Conservation (phyloP, 2,113 vertebrate species). For the Trachemys scripta region DNA sequence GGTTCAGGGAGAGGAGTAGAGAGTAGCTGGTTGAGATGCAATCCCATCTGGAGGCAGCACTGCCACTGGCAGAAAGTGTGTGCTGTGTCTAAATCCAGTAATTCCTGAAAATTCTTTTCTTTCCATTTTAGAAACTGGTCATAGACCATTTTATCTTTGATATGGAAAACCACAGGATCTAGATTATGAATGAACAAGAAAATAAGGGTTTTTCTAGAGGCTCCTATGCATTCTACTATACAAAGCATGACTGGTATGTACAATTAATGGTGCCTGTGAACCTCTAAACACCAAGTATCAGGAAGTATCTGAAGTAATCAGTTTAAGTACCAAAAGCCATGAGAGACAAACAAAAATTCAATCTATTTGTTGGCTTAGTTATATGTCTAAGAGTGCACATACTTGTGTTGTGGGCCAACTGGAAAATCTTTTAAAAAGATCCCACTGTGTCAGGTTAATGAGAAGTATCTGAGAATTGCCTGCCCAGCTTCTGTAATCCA, state of each 20-base stretch:
- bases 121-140: constrained; percentile 74
- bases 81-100: constrained; percentile 82
- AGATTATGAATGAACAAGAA: constrained; percentile 9
- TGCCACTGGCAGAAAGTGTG: constrained; percentile 95
- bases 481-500: neutral
- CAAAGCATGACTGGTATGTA: neutral
- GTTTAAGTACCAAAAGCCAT: neutral
- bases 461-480: constrained; percentile 11
- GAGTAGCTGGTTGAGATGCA: constrained; percentile 91
- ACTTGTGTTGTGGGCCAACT: neutral
- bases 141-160: constrained; percentile 35
- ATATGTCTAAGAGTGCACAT: neutral
- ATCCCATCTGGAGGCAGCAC: constrained; percentile 88
- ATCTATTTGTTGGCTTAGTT: neutral
- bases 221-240: neutral
- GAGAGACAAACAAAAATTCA: neutral
- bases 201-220: neutral
- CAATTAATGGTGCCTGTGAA: neutral
- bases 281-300: neutral
- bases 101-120: constrained; percentile 33
- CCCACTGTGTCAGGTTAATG: neutral
- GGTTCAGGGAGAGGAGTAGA: constrained; percentile 85
- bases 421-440: constrained; percentile 2
- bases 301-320: neutral
- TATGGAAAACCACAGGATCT: neutral